Base-by-base conservation (phyloP, 2,888 invertebrate species). In the Campaea margaritaria region DNA sequence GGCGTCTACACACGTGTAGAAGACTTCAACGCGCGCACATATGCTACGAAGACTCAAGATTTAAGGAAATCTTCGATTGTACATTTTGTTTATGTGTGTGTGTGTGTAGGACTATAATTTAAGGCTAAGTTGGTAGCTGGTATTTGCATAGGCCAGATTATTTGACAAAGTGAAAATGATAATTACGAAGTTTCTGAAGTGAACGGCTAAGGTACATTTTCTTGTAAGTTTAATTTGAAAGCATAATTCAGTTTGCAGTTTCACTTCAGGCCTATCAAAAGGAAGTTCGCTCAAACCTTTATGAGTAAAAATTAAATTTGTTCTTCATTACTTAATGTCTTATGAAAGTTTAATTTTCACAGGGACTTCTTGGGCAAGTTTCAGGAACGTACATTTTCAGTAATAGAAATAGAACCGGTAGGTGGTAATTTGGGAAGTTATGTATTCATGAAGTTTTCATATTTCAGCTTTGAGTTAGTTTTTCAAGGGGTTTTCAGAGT, bases 271-370 rank as follows among this genome's bases (percentile, higher is more conserved):
- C 67, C 77, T 68, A 70, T 72, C 75, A 77, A 76, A 76, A 71
- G 69, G 72, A 72, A 74, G 66, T 68, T 71, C 69, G 71, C 68
- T 72, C 74, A 73, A 73, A 77, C 79, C 78, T 79, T 70, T 75
- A 72, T 69, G 70, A 78, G 75, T 73, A 76, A 78, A 79, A 79
- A 76, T 79, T 79, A 68, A 77, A 79, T 79, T 79, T 73, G 56
- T 62, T 67, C 64, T 71, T 74, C 74, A 68, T 71, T 71, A 68
- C 63, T 64, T 76, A 75, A 79, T 76, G 76, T 72, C 69, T 75
- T 70, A 69, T 74, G 66, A 75, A 76, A 78, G 73, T 76, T 74
- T 67, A 69, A 65, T 78, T 69, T 70, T 54, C 46, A 65, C 58
- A 62, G 48, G 38, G 46, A 52, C 41, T 58, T 57, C 56, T 48